Base-by-base conservation (phyloP, 2,113 vertebrate genomes). In the Phycodurus eques region DNA sequence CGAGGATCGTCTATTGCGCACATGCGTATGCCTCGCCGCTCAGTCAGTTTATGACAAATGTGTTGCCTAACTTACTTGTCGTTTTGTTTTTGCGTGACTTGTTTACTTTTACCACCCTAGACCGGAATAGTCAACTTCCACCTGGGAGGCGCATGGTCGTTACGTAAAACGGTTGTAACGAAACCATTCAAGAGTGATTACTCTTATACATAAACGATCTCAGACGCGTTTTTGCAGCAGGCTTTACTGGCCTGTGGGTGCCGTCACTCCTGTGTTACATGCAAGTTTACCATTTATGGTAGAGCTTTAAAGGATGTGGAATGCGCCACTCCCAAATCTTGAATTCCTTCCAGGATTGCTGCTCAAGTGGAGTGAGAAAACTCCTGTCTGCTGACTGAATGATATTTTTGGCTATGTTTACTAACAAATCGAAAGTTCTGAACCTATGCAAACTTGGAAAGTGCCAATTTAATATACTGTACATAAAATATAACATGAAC, bases 211-310 rank as follows among this genome's bases (percentile, higher is more conserved):
- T 19, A 2, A 0, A 35, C n/a, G 10, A 54, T 82, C 83, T 82
- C 68, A n/a, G 70, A 57, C 54, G 73, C 74, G 66, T 73, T 49
- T 27, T 35, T 85, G 81, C 22, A 59, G 56, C 27, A 59, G 42
- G 42, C 20, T 46, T 90, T 91, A 78, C 86, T 70, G 42, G 76
- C 66, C 81, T 78, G 62, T 80, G 85, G 20, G 85, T 82, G 82
- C 90, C 62, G 90, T 92, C 92, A 93, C 80, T 75, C 93, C 80
- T 75, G 33, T 83, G 74, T 90, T 86, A 78, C 71, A 83, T 83
- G 85, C 88, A 75, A 89, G 80, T 80, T 93, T 92, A 92, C 93
- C 93, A 92, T 94, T 88, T 94, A 94, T 92, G 93, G 93, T 86
- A 88, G 90, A 92, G 87, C 79, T 84, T 56, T 87, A 89, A 91